Conservation (phyloP, 2,113 vertebrate genomes). For the Tachysurus fulvidraco region DNA sequence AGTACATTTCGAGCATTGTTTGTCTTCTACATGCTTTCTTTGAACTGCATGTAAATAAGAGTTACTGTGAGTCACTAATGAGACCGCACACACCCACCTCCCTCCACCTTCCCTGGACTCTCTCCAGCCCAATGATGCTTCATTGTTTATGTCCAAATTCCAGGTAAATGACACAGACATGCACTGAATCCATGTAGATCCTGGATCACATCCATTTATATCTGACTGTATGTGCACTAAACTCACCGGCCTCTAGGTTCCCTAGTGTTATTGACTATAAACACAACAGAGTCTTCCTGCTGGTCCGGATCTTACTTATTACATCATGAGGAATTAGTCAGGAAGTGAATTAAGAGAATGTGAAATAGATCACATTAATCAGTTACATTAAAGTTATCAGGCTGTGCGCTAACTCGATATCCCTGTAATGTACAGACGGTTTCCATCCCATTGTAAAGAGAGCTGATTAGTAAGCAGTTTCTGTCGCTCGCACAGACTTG, state of each 20-base stretch:
- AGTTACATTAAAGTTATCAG: neutral
- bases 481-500: neutral
- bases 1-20: neutral
- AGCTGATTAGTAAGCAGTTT: neutral
- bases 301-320: neutral
- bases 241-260: no score
- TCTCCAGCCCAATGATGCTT: neutral
- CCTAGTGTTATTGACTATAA: neutral
- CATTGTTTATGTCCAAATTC: neutral
- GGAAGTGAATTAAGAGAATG: neutral
- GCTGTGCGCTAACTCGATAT: neutral
- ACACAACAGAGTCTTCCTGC: neutral
- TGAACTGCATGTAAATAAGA: slow-evolving; percentile 21
- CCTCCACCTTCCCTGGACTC: slow-evolving; percentile 36
- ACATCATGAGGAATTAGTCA: neutral
- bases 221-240: neutral
- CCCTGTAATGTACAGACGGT: neutral
- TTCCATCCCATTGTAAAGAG: neutral
- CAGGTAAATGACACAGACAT: neutral
- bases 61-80: slow-evolving; percentile 21
- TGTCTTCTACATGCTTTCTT: neutral
- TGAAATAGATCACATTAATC: neutral
- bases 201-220: neutral
- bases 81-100: slow-evolving; percentile 31
- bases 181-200: neutral